Evolutionary conservation across 2,888 invertebrate genomes (phyloP).

Genomic region (Xanthia icteritia): DNA sequence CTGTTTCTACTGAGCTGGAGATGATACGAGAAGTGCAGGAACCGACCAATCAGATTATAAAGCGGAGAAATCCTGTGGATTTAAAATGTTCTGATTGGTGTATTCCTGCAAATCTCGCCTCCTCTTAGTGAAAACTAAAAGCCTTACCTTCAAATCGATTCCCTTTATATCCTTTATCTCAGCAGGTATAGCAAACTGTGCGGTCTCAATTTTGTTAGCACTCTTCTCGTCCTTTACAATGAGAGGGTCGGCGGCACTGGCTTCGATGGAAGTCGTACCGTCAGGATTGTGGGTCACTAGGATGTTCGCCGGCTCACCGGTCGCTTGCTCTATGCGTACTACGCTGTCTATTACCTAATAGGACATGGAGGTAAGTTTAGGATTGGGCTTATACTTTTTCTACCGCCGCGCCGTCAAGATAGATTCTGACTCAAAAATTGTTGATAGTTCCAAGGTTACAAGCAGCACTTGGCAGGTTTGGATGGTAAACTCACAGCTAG

Average conservation of each 20-base stretch:
- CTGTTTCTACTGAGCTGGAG: too few relatives aligned
- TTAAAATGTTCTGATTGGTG: background rate
- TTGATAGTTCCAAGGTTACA: background rate
- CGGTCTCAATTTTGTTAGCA: slow-evolving; percentile 80
- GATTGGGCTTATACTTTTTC: background rate
- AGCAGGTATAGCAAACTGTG: slow-evolving; percentile 87
- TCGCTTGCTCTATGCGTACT: slow-evolving; percentile 88
- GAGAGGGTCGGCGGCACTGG: slow-evolving; percentile 83
- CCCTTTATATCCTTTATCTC: slow-evolving; percentile 89
- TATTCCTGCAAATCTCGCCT: background rate
- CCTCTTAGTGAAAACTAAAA: background rate
- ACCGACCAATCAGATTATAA: background rate
- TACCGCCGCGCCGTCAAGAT: background rate
- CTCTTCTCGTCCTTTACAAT: slow-evolving; percentile 91
- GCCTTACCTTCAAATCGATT: slow-evolving; percentile 85
- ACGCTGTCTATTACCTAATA: slow-evolving; percentile 88
- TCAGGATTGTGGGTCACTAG: slow-evolving; percentile 88
- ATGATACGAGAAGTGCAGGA: too few relatives aligned
- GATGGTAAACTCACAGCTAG: background rate
- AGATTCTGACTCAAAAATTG: background rate
- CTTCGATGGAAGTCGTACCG: slow-evolving; percentile 89
- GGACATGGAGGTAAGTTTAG: slow-evolving; percentile 31
- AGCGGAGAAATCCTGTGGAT: background rate
- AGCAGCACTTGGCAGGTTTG: background rate
- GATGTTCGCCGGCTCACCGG: slow-evolving; percentile 88